phyloP scores from a whole-genome alignment of 2,797 vertebrate genomes.

The Pygocentrus nattereri region DNA sequence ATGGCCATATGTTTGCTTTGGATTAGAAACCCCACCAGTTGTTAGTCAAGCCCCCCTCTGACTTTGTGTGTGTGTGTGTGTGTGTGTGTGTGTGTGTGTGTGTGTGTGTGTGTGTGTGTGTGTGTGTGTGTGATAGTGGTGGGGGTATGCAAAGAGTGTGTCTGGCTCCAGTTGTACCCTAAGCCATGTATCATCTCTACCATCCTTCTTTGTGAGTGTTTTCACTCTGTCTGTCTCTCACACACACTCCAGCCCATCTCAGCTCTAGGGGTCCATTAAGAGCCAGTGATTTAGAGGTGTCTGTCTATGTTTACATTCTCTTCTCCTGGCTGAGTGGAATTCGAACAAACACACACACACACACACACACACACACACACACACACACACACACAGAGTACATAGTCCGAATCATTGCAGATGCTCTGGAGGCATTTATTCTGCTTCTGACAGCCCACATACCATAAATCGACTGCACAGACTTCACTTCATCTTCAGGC shows the following conservation, averaged over 20 bases:
- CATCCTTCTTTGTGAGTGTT: slow-evolving; percentile 42
- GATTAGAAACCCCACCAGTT: slow-evolving; percentile 8
- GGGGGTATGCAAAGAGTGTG: slow-evolving; percentile 1
- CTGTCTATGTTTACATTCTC: slow-evolving; percentile 44
- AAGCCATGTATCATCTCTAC: slow-evolving; percentile 22
- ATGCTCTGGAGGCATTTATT: slow-evolving; percentile 34
- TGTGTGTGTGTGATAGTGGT: not conserved
- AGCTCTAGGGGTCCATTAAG: slow-evolving; percentile 46
- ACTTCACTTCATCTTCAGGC: slow-evolving; percentile 19
- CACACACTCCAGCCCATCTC: slow-evolving; percentile 23
- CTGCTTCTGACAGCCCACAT: not conserved
- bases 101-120: not conserved
- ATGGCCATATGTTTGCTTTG: slow-evolving; percentile 41
- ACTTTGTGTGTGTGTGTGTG: not conserved
- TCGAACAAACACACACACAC: slow-evolving; percentile 32
- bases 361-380: not conserved
- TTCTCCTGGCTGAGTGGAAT: slow-evolving; percentile 24
- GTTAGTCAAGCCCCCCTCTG: not conserved
- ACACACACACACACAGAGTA: not conserved
- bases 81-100: not conserved
- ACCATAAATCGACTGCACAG: slow-evolving; percentile 12
- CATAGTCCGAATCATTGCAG: not conserved
- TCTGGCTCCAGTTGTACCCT: slow-evolving; percentile 13
- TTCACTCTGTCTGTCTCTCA: slow-evolving; percentile 27
- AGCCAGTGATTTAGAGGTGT: slow-evolving; percentile 48